A percentile compares a stretch with the other conserved stretches of the same genome.
phyloP scores from a whole-genome alignment of 2,113 vertebrate species.

The Mastomys natalensis region DNA sequence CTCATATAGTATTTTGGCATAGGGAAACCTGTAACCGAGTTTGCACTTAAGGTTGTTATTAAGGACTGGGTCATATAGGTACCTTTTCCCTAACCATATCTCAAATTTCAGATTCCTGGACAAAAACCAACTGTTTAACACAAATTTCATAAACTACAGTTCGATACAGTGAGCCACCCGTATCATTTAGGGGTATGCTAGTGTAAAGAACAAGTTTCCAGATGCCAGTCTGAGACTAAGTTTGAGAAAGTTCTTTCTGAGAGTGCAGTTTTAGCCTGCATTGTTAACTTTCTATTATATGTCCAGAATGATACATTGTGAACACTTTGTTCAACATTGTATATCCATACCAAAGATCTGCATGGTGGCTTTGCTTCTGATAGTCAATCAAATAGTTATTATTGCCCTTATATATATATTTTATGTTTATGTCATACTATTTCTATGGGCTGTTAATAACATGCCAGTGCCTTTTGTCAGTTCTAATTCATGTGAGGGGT shows the following conservation, averaged over 20 bases:
- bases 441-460: conserved; percentile 53
- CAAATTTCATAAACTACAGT: background rate
- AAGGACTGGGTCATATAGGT: background rate
- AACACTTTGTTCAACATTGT: background rate
- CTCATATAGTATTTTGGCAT: background rate
- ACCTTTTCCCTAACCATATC: background rate
- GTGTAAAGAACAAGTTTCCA: background rate
- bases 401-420: conserved; percentile 23
- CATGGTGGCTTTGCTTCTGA: conserved; percentile 31
- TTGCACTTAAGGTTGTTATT: background rate
- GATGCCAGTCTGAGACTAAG: background rate
- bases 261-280: background rate
- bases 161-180: background rate
- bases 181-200: background rate
- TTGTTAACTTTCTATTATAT: background rate
- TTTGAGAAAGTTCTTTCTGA: conserved; percentile 24
- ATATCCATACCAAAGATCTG: background rate
- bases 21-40: background rate
- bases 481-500: conserved; percentile 70
- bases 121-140: background rate
- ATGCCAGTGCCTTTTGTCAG: conserved; percentile 36
- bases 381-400: conserved; percentile 16
- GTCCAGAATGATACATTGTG: background rate
- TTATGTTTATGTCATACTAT: conserved; percentile 35
- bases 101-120: background rate